Conservation (phyloP, 2,888 invertebrate genomes). For the Acheta domesticus region DNA sequence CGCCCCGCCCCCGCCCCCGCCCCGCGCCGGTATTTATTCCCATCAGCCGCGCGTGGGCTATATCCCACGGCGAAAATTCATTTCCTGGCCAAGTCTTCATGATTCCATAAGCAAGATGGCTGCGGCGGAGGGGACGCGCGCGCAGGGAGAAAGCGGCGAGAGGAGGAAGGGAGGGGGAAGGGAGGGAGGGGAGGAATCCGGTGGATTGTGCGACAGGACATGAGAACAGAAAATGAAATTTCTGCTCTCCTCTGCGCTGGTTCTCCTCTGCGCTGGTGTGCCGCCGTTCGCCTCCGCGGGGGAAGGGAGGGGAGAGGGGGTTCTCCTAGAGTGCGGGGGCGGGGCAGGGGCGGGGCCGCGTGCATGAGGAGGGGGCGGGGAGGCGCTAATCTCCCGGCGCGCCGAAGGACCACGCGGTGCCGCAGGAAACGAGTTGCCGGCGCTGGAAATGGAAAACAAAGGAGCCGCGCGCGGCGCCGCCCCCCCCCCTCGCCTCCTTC, state of each 20-base stretch:
- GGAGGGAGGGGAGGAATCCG: neutral
- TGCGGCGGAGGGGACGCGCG: neutral
- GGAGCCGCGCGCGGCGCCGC: conserved; percentile 36
- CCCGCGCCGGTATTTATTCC: conserved; percentile 20
- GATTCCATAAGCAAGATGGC: conserved; percentile 26
- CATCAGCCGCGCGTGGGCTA: conserved; percentile 7
- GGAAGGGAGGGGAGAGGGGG: too few species aligned
- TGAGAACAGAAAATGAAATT: conserved; percentile 25
- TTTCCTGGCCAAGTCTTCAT: conserved; percentile 23
- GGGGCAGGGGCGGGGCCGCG: neutral
- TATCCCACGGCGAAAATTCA: conserved; percentile 21
- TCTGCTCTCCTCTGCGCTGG: neutral
- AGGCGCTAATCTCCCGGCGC: conserved; percentile 22
- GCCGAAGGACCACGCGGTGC: conserved; percentile 30
- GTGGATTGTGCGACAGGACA: conserved; percentile 11
- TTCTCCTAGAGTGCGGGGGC: neutral
- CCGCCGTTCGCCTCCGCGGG: too few species aligned
- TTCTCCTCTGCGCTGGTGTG: neutral
- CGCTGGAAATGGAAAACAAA: conserved; percentile 49
- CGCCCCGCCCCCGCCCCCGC: neutral
- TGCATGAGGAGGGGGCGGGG: neutral
- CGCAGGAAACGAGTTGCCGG: conserved; percentile 45
- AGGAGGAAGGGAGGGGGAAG: neutral
- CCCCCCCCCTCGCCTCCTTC: neutral
- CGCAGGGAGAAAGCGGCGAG: neutral